A percentile compares a stretch with the other conserved stretches of the same genome.
phyloP scores from a whole-genome alignment of 2,797 vertebrate genomes.

The Alca torda region DNA sequence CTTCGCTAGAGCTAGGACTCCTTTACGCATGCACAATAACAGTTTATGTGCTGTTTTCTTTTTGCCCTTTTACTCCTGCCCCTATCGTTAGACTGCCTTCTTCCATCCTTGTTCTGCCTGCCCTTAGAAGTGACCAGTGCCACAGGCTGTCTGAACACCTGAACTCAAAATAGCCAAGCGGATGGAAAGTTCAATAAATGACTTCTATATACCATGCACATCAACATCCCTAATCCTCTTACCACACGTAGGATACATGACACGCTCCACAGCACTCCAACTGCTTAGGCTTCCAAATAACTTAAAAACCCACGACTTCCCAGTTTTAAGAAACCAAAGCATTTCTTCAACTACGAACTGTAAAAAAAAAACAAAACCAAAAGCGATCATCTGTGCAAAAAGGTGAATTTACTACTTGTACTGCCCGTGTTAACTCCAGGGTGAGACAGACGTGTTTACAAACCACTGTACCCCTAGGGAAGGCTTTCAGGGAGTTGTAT shows the following conservation, averaged over 20 bases:
- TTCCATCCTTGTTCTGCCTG: neutral
- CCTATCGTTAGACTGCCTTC: neutral
- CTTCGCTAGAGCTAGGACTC: neutral
- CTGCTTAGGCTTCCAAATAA: neutral
- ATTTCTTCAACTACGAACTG: neutral
- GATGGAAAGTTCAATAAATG: neutral
- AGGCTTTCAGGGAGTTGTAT: neutral
- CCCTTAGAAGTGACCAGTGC: neutral
- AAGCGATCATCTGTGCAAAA: neutral
- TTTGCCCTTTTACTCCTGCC: neutral
- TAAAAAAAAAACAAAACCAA: neutral
- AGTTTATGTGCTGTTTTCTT: neutral
- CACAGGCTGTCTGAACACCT: neutral
- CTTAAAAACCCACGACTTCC: neutral
- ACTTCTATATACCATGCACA: neutral
- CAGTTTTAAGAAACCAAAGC: neutral
- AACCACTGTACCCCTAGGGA: neutral
- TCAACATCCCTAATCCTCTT: slow-evolving; percentile 6
- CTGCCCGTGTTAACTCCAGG: neutral
- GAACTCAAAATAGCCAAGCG: neutral
- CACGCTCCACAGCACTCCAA: neutral
- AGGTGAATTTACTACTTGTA: neutral
- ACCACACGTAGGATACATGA: neutral
- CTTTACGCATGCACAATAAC: neutral
- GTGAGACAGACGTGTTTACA: neutral